Evolutionary conservation across 2,113 vertebrate genomes (phyloP).

Genomic region (Clarias magur): DNA sequence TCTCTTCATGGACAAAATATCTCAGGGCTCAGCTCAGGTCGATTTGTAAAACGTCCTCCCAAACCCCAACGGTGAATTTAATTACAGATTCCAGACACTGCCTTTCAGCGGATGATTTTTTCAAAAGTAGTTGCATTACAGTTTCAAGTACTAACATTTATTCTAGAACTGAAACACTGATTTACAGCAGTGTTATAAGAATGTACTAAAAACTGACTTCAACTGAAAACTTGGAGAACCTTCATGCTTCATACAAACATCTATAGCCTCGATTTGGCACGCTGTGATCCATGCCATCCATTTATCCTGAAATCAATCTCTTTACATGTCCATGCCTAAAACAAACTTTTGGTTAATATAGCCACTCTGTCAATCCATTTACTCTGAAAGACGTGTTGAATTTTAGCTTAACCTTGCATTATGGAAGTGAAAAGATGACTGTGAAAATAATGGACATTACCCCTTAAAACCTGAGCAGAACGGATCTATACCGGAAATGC

Average conservation of each 20-base stretch:
- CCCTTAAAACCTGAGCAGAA: too few relatives aligned
- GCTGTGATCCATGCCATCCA: not conserved
- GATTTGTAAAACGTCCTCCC: constrained; percentile 46
- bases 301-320: not conserved
- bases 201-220: not conserved
- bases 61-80: constrained; percentile 46
- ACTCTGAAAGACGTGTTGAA: not conserved
- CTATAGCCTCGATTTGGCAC: not conserved
- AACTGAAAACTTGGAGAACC: not conserved
- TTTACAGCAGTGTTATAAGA: not conserved
- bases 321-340: not conserved
- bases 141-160: not conserved
- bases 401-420: not conserved
- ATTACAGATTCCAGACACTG: not conserved
- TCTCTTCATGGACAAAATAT: constrained; percentile 48
- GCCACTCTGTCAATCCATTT: not conserved
- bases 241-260: not conserved
- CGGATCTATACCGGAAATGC: too few relatives aligned
- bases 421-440: not conserved
- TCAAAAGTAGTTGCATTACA: not conserved
- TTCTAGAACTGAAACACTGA: not conserved
- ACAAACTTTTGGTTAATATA: not conserved
- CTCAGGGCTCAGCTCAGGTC: constrained; percentile 46
- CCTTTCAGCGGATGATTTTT: not conserved
- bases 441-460: not conserved